These are phyloP conservation scores for Myotis lucifugus DNA, from an alignment of 2,113 vertebrate species.

Conservation along the genomic window DNA sequence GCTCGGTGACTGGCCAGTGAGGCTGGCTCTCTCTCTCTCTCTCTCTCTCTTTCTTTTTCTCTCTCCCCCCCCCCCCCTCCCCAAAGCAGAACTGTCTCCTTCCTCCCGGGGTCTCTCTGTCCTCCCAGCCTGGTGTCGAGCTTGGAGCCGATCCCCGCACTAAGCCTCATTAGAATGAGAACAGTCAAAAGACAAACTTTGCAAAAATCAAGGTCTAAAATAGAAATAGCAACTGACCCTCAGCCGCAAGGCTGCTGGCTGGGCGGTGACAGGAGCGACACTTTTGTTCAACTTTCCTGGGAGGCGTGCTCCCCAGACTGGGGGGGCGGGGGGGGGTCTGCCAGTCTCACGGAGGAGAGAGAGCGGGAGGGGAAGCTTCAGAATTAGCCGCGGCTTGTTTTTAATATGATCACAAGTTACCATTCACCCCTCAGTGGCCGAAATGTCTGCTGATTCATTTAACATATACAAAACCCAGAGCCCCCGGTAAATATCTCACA, in stretches of 20 bases:
- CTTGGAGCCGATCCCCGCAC: conserved; percentile 73
- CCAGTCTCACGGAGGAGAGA: conserved; percentile 56
- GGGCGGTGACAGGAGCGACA: conserved; percentile 51
- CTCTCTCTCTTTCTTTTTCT: no score
- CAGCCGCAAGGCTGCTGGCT: conserved; percentile 73
- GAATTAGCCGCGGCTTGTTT: background rate
- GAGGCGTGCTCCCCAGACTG: conserved; percentile 72
- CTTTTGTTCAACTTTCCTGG: conserved; percentile 75
- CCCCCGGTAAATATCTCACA: conserved; percentile 79
- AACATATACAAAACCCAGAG: conserved; percentile 73
- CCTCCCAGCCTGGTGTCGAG: conserved; percentile 70
- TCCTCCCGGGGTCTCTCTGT: conserved; percentile 64
- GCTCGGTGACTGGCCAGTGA: background rate
- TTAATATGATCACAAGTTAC: conserved; percentile 67
- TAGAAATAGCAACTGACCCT: conserved; percentile 78
- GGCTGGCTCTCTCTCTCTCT: background rate
- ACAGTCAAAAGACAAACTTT: conserved; percentile 82
- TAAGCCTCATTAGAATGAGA: conserved; percentile 83
- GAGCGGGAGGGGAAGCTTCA: background rate
- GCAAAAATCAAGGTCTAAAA: conserved; percentile 75
- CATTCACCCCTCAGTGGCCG: conserved; percentile 73
- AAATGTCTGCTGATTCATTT: conserved; percentile 77
- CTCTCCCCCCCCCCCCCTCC: background rate
- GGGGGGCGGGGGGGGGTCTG: background rate
- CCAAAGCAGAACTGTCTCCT: conserved; percentile 66